Conservation (phyloP, 1,140 invertebrate species). For the Saccostrea glomerata region DNA sequence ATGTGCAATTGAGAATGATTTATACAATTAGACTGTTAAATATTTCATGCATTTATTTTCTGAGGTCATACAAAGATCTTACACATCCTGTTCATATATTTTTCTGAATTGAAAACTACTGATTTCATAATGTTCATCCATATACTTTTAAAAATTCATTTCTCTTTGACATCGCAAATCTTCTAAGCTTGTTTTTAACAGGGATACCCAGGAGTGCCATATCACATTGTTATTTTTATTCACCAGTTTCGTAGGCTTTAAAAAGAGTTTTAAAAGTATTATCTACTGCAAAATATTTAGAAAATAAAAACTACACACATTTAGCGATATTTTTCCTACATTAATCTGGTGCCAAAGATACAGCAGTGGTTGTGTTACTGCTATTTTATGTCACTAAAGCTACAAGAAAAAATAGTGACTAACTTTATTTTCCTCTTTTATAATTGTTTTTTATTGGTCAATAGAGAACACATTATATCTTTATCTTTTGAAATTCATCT, state of each 20-base stretch:
- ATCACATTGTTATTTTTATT: constrained; percentile 19
- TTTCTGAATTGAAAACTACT: no score
- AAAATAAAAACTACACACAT: neutral
- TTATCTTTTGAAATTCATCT: no score
- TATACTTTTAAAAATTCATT: no score
- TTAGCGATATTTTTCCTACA: neutral
- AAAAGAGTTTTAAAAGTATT: neutral
- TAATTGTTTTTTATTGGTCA: no score
- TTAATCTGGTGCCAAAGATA: neutral
- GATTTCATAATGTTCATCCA: no score
- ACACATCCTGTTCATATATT: no score
- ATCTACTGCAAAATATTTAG: neutral
- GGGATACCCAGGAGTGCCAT: neutral
- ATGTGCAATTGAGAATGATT: no score
- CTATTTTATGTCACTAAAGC: no score
- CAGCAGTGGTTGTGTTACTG: neutral
- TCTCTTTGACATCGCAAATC: neutral
- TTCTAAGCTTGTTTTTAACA: neutral
- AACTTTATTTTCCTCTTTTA: neutral
- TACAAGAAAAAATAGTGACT: neutral
- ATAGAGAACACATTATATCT: no score
- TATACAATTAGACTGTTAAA: no score
- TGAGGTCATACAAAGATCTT: no score
- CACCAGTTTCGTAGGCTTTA: neutral
- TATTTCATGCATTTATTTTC: no score